These are phyloP conservation scores for Macquaria ambigua DNA, from an alignment of 2,113 vertebrate genomes.

Conservation along the genomic window DNA sequence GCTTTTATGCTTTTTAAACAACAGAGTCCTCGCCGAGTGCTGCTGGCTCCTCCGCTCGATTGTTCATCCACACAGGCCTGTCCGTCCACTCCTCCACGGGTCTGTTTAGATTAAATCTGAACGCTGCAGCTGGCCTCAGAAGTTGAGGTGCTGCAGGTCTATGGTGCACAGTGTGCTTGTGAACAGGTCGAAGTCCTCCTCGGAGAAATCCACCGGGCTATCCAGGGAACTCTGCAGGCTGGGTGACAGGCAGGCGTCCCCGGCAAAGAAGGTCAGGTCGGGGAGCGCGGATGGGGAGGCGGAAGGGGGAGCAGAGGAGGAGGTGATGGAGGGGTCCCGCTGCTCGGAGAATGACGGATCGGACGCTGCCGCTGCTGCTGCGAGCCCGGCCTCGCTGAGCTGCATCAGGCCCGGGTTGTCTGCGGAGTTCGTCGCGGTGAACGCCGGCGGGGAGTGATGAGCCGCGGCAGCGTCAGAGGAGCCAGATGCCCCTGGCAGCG, in stretches of 20 bases:
- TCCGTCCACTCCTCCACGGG: not conserved
- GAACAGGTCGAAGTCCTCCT: constrained; percentile 95
- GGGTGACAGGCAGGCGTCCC: constrained; percentile 89
- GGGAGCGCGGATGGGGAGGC: constrained; percentile 75
- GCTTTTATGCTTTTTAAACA: constrained; percentile 46
- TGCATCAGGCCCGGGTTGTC: constrained; percentile 71
- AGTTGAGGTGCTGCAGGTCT: constrained; percentile 90
- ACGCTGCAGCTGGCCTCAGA: constrained; percentile 73
- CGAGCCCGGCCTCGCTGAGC: constrained; percentile 38
- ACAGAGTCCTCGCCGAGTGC: constrained; percentile 9
- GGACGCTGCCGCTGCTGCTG: constrained; percentile 51
- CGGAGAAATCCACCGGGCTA: constrained; percentile 92
- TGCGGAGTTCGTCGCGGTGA: constrained; percentile 68
- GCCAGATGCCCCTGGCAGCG: constrained; percentile 51
- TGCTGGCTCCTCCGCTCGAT: constrained; percentile 44
- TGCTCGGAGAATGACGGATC: constrained; percentile 80
- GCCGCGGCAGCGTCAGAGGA: constrained; percentile 36
- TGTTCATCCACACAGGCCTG: constrained; percentile 51
- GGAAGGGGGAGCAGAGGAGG: constrained; percentile 31
- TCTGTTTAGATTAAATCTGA: not conserved
- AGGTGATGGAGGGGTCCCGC: constrained; percentile 74
- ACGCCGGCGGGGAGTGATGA: constrained; percentile 56
- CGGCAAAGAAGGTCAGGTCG: constrained; percentile 88
- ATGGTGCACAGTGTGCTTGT: constrained; percentile 93
- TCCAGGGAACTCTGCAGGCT: constrained; percentile 86